Evolutionary conservation across 2,888 invertebrate genomes (phyloP).

Genomic region (Argynnis bischoffii): DNA sequence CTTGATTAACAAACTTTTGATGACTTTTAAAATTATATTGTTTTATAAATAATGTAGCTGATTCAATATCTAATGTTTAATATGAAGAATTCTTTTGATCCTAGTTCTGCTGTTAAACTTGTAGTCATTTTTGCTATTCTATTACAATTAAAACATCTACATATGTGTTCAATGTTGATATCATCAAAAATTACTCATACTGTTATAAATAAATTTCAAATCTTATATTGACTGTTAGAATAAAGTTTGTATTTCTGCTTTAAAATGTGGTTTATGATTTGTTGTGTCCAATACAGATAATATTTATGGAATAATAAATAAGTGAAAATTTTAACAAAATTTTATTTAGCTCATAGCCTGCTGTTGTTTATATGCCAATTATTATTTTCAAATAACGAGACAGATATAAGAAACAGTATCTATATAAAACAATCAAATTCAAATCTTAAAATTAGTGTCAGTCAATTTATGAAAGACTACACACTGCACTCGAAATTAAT

Average conservation of each 20-base stretch:
- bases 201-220: constrained; percentile 31
- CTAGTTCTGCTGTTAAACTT: constrained; percentile 13
- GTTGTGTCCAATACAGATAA: constrained; percentile 16
- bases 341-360: not conserved
- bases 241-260: constrained; percentile 15
- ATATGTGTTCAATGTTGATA: constrained; percentile 36
- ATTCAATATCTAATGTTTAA: constrained; percentile 6
- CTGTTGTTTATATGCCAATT: no score
- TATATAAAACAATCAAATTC: no score
- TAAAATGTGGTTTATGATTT: constrained; percentile 20
- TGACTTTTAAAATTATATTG: constrained; percentile 15
- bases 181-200: constrained; percentile 26
- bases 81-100: not conserved
- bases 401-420: no score
- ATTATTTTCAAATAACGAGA: no score
- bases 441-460: no score
- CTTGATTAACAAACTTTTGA: constrained; percentile 13
- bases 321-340: not conserved
- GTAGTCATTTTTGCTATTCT: constrained; percentile 23
- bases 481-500: no score
- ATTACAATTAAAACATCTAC: constrained; percentile 9
- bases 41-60: constrained; percentile 9
- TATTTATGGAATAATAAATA: constrained; percentile 27
- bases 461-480: no score
- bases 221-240: constrained; percentile 19